These are phyloP conservation scores for Saccostrea echinata DNA, from an alignment of 1,140 invertebrate genomes.

Conservation along the genomic window DNA sequence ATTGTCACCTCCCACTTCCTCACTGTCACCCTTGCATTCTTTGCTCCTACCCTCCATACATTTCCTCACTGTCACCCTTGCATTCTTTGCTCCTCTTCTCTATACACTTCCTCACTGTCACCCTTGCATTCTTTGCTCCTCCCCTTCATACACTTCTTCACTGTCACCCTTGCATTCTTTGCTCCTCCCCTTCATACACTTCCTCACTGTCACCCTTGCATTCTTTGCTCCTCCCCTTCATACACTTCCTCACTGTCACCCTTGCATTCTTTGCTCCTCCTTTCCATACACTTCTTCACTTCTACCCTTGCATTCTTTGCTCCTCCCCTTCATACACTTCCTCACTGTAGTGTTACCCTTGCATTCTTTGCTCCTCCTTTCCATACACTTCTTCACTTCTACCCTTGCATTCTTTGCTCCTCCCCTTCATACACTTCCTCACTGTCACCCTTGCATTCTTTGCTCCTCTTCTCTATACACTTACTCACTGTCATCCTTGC, in stretches of 20 bases:
- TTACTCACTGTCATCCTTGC: too few species aligned
- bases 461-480: neutral
- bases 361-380: too few species aligned
- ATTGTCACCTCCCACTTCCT: too few species aligned
- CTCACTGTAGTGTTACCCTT: too few species aligned
- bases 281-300: neutral
- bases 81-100: too few species aligned
- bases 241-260: neutral
- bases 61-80: neutral
- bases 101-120: neutral
- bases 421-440: neutral
- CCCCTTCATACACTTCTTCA: neutral
- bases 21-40: too few species aligned
- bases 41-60: neutral
- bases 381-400: neutral
- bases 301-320: too few species aligned
- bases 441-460: neutral
- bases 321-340: neutral
- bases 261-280: too few species aligned
- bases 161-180: too few species aligned
- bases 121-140: too few species aligned
- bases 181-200: neutral
- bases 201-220: neutral
- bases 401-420: too few species aligned
- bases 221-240: neutral